These are phyloP conservation scores for Gari tellinella DNA, from an alignment of 2,888 invertebrate genomes.

Conservation along the genomic window DNA sequence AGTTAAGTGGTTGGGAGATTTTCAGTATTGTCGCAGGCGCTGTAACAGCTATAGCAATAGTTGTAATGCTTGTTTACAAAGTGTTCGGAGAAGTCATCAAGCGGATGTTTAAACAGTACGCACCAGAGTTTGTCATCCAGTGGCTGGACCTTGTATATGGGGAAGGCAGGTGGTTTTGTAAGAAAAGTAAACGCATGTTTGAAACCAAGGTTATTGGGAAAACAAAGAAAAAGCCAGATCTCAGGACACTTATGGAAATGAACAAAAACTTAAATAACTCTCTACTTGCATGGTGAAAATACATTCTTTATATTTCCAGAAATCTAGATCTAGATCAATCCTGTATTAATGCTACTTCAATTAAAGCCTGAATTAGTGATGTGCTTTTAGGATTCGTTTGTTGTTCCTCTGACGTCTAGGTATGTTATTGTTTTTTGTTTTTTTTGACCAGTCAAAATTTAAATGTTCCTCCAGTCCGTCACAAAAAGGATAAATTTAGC, in stretches of 20 bases:
- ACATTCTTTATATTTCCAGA: no score
- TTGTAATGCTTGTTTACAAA: conserved; percentile 36
- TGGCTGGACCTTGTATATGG: conserved; percentile 41
- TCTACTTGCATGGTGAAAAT: no score
- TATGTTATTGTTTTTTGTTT: no score
- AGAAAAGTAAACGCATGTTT: conserved; percentile 38
- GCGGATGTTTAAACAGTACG: conserved; percentile 31
- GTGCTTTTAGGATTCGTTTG: no score
- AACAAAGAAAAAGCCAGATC: conserved; percentile 2
- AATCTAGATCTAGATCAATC: no score
- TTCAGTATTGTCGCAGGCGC: conserved; percentile 26
- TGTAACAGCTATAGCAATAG: conserved; percentile 10
- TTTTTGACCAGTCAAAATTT: no score
- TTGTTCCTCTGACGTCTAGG: no score
- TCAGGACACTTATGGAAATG: conserved; percentile 18
- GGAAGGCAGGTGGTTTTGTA: conserved; percentile 46
- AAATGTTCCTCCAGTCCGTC: no score
- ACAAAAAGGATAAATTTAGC: no score
- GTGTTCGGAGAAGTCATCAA: conserved; percentile 41
- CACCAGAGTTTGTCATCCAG: conserved; percentile 47
- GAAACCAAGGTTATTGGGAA: conserved; percentile 52
- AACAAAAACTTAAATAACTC: conserved; percentile 56
- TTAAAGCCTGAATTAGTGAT: no score
- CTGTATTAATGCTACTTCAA: no score
- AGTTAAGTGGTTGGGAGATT: conserved; percentile 34